These are phyloP conservation scores for Calonectris borealis DNA, from an alignment of 2,113 vertebrate species.

Conservation along the genomic window DNA sequence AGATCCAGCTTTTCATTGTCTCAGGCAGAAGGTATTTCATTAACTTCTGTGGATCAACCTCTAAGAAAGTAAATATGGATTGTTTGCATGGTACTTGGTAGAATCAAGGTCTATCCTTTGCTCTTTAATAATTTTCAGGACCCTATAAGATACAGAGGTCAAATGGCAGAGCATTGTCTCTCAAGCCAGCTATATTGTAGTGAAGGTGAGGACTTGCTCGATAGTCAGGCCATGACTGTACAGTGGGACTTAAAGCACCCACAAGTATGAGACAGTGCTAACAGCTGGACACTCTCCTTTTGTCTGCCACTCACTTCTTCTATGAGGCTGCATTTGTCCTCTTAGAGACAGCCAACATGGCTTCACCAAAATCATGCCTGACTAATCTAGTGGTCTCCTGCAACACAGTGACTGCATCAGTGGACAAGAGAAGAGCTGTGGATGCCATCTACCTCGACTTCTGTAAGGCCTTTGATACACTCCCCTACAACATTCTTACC, in stretches of 20 bases:
- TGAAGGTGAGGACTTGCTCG: neutral
- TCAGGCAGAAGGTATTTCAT: neutral
- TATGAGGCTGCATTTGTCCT: neutral
- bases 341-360: neutral
- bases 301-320: neutral
- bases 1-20: neutral
- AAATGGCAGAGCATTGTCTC: neutral
- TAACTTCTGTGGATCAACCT: neutral
- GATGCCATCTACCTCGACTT: neutral
- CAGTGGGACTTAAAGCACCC: neutral
- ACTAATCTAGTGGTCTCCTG: neutral
- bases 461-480: neutral
- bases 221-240: neutral
- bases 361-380: neutral
- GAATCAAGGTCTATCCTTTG: neutral
- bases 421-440: neutral
- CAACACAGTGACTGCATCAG: neutral
- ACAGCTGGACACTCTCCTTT: neutral
- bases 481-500: neutral
- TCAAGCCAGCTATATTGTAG: neutral
- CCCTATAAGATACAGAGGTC: neutral
- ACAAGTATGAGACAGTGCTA: neutral
- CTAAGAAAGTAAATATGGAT: neutral
- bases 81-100: neutral
- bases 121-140: neutral